Evolutionary conservation across 2,797 vertebrate species (phyloP).

Genomic region (Tympanoctomys barrerae): DNA sequence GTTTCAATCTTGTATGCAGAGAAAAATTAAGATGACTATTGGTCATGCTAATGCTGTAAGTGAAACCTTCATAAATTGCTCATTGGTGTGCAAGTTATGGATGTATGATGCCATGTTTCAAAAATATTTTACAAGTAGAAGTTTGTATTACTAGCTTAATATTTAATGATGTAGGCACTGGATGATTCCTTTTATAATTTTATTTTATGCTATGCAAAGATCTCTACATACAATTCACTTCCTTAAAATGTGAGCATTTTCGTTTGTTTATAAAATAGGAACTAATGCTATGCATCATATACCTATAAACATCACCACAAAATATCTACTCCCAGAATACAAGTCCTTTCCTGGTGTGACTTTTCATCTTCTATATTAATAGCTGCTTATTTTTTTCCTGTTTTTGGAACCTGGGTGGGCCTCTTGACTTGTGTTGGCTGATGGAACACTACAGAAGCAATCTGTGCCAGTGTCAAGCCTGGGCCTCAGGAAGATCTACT

Average conservation of each 20-base stretch:
- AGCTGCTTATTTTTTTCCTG: neutral
- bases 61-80: conserved; percentile 22
- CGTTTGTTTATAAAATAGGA: conserved; percentile 32
- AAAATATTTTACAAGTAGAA: neutral
- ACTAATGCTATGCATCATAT: neutral
- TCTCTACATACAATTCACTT: neutral
- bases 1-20: neutral
- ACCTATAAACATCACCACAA: neutral
- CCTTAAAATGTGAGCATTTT: neutral
- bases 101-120: neutral
- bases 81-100: conserved; percentile 16
- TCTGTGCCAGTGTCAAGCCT: neutral
- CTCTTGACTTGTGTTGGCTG: neutral
- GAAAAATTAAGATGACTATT: conserved; percentile 44
- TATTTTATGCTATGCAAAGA: neutral
- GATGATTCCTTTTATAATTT: conserved; percentile 19
- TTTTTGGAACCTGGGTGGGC: neutral
- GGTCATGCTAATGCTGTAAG: neutral
- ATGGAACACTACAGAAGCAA: neutral
- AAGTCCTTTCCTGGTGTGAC: neutral
- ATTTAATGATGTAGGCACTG: conserved; percentile 30
- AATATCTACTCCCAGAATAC: neutral
- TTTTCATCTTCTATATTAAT: neutral
- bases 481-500: neutral
- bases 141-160: neutral